These are phyloP conservation scores for Plagodis dolabraria DNA, from an alignment of 2,888 invertebrate species.

Conservation along the genomic window DNA sequence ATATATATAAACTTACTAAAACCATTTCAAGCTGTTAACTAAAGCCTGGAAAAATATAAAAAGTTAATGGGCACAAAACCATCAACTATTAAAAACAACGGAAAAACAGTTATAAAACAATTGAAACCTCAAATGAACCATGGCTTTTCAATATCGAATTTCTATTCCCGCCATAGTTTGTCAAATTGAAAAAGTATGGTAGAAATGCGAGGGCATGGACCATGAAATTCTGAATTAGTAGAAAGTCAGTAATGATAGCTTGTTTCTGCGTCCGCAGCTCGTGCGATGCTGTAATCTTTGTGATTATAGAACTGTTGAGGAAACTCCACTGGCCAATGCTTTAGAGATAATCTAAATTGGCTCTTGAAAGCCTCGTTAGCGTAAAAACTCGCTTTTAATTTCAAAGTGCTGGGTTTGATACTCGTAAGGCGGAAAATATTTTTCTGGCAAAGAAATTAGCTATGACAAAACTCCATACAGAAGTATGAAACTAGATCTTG, in stretches of 20 bases:
- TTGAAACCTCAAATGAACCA: conserved; percentile 18
- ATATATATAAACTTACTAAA: no score
- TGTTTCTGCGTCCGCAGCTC: conserved; percentile 10
- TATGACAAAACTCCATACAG: no score
- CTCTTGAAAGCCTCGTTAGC: no score
- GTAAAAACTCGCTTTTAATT: no score
- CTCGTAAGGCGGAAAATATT: no score
- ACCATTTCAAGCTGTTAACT: no score
- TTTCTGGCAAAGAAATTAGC: no score
- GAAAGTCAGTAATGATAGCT: conserved; percentile 31
- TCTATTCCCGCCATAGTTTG: conserved; percentile 12
- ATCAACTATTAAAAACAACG: conserved; percentile 3
- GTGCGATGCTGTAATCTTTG: conserved; percentile 14
- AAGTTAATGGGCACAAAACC: conserved; percentile 3
- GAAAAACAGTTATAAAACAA: conserved; percentile 16
- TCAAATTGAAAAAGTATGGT: conserved; percentile 24
- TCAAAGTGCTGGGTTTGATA: no score
- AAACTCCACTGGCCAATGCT: background rate
- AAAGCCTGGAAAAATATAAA: background rate
- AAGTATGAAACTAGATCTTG: no score
- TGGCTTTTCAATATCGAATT: conserved; percentile 23
- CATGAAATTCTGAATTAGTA: conserved; percentile 42
- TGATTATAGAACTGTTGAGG: conserved; percentile 10
- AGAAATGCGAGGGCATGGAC: conserved; percentile 27
- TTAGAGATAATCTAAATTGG: no score